Conservation (phyloP, 2,888 invertebrate genomes). For the Lymantria dispar region DNA sequence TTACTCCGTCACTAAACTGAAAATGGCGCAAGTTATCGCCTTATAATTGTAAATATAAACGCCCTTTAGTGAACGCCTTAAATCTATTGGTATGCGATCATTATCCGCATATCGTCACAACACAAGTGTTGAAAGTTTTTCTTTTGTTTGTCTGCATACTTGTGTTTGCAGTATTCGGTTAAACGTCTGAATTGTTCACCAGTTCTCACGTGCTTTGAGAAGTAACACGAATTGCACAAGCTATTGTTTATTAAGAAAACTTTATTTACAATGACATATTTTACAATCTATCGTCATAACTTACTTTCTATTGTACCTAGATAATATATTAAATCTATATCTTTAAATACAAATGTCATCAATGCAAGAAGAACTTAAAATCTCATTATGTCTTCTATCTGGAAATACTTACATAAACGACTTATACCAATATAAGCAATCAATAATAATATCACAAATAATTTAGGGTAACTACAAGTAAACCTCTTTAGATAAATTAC, state of each 20-base stretch:
- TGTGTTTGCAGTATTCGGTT: constrained; percentile 31
- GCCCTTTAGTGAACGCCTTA: background rate
- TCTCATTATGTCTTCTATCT: constrained; percentile 7
- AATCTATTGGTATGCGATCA: constrained; percentile 17
- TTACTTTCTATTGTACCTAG: constrained; percentile 60
- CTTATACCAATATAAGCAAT: constrained; percentile 44
- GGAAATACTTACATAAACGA: constrained; percentile 27
- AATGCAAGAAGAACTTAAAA: constrained; percentile 17
- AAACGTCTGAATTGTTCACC: constrained; percentile 43
- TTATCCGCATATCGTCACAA: constrained; percentile 24
- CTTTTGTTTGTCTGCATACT: constrained; percentile 31
- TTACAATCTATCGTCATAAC: constrained; percentile 71
- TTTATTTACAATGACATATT: constrained; percentile 81
- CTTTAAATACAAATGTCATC: constrained; percentile 41
- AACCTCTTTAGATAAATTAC: constrained; percentile 56
- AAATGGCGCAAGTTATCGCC: no score
- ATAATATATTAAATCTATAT: constrained; percentile 42
- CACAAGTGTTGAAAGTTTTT: constrained; percentile 33
- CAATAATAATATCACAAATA: constrained; percentile 77
- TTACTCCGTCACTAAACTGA: no score
- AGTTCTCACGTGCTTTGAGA: constrained; percentile 57
- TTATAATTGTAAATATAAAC: background rate
- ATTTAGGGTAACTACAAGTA: constrained; percentile 75
- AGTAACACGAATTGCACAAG: constrained; percentile 55
- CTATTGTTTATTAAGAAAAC: constrained; percentile 64